phyloP scores from a whole-genome alignment of 2,888 invertebrate species.

The Habroteleia sp. region DNA sequence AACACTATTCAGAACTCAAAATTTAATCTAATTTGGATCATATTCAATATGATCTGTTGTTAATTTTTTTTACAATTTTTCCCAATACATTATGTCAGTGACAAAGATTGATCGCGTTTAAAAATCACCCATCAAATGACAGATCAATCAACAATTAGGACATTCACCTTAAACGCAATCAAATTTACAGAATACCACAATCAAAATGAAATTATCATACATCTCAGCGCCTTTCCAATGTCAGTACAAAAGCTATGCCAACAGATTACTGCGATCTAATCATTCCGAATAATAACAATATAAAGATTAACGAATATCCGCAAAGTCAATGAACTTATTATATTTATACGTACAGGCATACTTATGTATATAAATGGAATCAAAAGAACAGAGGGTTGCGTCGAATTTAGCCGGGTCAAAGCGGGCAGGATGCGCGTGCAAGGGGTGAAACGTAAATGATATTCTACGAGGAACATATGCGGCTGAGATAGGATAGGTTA shows the following conservation, averaged over 20 bases:
- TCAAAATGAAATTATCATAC: conserved; percentile 3
- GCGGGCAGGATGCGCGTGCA: conserved; percentile 47
- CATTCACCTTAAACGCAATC: background rate
- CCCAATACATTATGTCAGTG: too few species aligned
- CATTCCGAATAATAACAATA: conserved; percentile 20
- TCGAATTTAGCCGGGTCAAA: conserved; percentile 45
- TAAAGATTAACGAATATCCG: conserved; percentile 35
- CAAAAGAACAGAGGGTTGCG: conserved; percentile 46
- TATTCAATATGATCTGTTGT: too few species aligned
- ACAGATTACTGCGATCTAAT: conserved; percentile 4
- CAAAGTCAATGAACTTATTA: conserved; percentile 58
- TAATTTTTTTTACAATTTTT: too few species aligned
- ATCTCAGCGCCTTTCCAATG: conserved; percentile 1
- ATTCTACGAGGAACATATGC: conserved; percentile 80
- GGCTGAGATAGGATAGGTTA: conserved; percentile 71
- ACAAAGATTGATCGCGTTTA: too few species aligned
- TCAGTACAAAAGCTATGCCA: conserved; percentile 4
- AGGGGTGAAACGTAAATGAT: conserved; percentile 79
- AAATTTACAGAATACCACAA: background rate
- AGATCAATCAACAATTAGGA: too few species aligned
- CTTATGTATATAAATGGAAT: conserved; percentile 57
- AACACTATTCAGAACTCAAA: too few species aligned
- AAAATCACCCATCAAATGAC: too few species aligned
- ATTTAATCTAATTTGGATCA: too few species aligned
- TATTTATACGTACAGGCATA: conserved; percentile 44